Evolutionary conservation across 2,888 invertebrate genomes (phyloP), one percentile per base, ranked within the genome.

Genomic region (Thereva nobilitata): DNA sequence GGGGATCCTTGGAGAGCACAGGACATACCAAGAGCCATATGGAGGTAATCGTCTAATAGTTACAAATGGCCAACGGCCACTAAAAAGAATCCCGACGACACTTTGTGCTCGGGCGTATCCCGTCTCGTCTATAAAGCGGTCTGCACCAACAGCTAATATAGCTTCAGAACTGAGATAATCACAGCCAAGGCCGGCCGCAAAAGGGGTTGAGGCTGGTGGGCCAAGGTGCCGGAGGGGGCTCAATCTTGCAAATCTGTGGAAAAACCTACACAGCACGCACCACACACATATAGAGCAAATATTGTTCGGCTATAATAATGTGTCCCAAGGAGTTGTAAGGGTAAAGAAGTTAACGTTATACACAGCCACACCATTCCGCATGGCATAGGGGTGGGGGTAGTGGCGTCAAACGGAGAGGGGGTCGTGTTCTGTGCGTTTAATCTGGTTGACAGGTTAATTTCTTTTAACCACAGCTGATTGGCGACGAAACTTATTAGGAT

Each of bases 371-470:
- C 23, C 23, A 23, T 23, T 23, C 23, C 23, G 23, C 23, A 23
- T 23, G 23, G 1, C 23, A 23, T 23, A 23, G 23, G 23, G 23
- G 23, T 23, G 23, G 23, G 23, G 23, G 23, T 23, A 23, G 23
- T 23, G 23, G 23, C 23, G 23, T 23, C 23, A 23, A 23, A 23
- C 23, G 23, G 23, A 23, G 23, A 23, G 23, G 23, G 23, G 23
- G 23, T 23, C 23, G 23, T 23, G 23, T 64, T 40, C 52, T 47
- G 44, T 49, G 38, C 37, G 35, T 38, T 41, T 66, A 69, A 69
- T 67, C 67, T 50, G 42, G 64, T 61, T 67, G 68, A 59, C 68
- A 69, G 68, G 59, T 69, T 69, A 69, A 69, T 69, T 69, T 69
- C 67, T 69, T 69, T 67, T 52, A 55, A 69, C 53, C 53, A 69